A percentile compares a stretch with the other conserved stretches of the same genome.
Evolutionary conservation across 2,113 vertebrate species (phyloP).

Genomic region (Ivindomyrus marchei): DNA sequence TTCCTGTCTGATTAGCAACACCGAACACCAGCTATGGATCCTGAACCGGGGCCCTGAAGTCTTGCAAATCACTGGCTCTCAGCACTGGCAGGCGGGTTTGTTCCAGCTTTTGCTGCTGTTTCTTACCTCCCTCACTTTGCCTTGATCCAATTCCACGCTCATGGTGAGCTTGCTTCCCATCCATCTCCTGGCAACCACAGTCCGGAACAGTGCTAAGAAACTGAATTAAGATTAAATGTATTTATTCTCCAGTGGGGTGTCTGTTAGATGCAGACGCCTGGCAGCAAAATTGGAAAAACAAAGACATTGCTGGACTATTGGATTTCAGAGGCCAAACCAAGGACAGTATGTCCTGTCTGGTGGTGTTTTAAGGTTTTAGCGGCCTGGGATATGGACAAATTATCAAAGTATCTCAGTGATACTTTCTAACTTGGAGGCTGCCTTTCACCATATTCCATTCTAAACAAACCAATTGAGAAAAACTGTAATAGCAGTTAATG

Average conservation of each 20-base stretch:
- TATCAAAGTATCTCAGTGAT: neutral
- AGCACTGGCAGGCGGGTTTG: neutral
- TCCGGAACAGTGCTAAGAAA: conserved; percentile 6
- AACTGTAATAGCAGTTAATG: neutral
- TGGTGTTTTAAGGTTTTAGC: neutral
- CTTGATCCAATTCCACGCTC: neutral
- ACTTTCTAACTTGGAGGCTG: neutral
- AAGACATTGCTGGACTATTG: neutral
- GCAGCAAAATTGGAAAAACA: neutral
- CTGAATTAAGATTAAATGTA: conserved; percentile 12
- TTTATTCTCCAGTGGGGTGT: conserved; percentile 14
- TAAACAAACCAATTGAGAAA: neutral
- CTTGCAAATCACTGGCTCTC: neutral
- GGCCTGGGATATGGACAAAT: neutral
- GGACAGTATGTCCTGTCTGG: neutral
- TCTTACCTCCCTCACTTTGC: neutral
- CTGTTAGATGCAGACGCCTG: conserved; percentile 14
- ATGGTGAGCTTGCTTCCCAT: neutral
- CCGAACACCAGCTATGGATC: neutral
- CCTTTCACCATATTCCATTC: neutral
- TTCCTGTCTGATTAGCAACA: neutral
- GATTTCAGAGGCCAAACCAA: conserved; percentile 12
- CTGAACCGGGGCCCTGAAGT: neutral
- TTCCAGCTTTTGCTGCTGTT: neutral
- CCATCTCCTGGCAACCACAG: conserved; percentile 7